These are phyloP conservation scores for Nyctereutes procyonoides DNA, from an alignment of 2,113 vertebrate genomes.

Conservation along the genomic window DNA sequence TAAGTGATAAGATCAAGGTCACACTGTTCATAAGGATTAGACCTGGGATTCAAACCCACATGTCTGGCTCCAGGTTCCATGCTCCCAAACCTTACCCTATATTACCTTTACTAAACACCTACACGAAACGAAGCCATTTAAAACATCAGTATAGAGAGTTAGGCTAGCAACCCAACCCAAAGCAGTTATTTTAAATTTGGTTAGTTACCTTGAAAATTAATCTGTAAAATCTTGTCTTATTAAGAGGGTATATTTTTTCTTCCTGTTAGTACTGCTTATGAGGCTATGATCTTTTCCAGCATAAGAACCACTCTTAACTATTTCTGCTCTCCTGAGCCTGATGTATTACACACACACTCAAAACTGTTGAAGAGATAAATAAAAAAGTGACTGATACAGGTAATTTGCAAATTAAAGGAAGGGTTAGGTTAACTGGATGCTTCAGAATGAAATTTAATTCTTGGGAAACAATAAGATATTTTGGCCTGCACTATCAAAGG, in stretches of 20 bases:
- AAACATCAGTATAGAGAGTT: not conserved
- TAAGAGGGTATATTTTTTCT: not conserved
- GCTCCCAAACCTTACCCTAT: not conserved
- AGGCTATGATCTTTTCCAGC: not conserved
- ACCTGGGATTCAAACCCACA: not conserved
- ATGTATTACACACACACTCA: not conserved
- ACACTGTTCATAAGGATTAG: not conserved
- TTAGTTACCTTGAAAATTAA: slow-evolving; percentile 35
- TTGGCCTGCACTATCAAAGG: not conserved
- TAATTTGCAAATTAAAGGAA: slow-evolving; percentile 24
- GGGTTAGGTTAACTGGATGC: not conserved
- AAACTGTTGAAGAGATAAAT: not conserved
- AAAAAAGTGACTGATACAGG: not conserved
- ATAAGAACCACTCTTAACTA: not conserved
- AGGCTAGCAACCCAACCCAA: not conserved
- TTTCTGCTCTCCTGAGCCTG: not conserved
- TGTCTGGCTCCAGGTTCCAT: not conserved
- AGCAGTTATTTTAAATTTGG: slow-evolving; percentile 43
- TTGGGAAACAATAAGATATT: not conserved
- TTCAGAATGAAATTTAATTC: not conserved
- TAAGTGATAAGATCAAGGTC: not conserved
- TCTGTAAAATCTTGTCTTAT: not conserved
- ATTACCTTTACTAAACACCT: not conserved
- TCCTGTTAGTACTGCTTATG: not conserved
- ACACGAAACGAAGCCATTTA: not conserved